These are phyloP conservation scores for Cydia pomonella DNA, from an alignment of 1,140 invertebrate species.

Conservation along the genomic window DNA sequence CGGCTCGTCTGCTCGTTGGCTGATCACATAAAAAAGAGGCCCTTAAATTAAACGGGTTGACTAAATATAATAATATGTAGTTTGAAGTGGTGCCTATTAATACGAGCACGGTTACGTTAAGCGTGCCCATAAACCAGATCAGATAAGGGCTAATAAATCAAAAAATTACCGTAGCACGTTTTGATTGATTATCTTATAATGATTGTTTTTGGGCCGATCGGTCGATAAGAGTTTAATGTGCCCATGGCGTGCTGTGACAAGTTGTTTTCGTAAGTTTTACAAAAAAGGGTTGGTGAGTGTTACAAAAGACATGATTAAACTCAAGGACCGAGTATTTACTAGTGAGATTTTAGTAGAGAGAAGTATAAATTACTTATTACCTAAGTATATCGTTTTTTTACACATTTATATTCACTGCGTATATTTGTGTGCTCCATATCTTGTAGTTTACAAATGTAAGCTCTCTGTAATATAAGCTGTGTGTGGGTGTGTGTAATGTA, in stretches of 20 bases:
- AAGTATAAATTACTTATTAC: too few relatives aligned
- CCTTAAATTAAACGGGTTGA: too few relatives aligned
- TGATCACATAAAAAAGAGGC: too few relatives aligned
- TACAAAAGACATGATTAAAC: background rate
- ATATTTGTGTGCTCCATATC: too few relatives aligned
- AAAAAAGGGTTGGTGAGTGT: background rate
- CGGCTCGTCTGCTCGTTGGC: too few relatives aligned
- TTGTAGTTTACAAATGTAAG: too few relatives aligned
- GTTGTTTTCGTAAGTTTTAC: slow-evolving; percentile 12
- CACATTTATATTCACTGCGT: too few relatives aligned
- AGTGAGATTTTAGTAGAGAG: too few relatives aligned
- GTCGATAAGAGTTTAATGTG: slow-evolving; percentile 18
- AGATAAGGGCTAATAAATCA: slow-evolving; percentile 24
- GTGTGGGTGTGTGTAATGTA: too few relatives aligned
- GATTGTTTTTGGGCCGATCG: slow-evolving; percentile 21
- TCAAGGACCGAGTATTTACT: too few relatives aligned
- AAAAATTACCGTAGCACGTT: slow-evolving; percentile 25
- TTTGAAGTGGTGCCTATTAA: background rate
- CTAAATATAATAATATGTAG: background rate
- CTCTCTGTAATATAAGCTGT: too few relatives aligned
- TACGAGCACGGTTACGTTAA: background rate
- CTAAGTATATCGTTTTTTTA: too few relatives aligned
- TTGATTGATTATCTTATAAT: slow-evolving; percentile 30
- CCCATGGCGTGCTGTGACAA: slow-evolving; percentile 16
- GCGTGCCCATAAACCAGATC: background rate